Conservation (phyloP, 1,140 invertebrate species). For the Chironomus striatipennis region DNA sequence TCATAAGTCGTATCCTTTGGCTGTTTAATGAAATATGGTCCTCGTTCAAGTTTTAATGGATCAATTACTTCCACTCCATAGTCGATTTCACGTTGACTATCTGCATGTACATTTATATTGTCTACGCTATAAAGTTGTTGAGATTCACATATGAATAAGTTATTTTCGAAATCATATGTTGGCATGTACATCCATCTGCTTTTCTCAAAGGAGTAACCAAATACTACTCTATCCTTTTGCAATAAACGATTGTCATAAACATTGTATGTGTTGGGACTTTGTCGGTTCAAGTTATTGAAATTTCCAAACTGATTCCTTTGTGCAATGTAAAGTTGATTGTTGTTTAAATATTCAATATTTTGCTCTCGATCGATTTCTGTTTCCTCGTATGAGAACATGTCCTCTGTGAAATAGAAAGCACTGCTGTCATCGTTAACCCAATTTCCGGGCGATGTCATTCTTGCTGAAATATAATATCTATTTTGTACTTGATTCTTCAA, state of each 20-base stretch:
- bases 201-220: constrained; percentile 58
- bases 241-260: constrained; percentile 21
- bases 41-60: constrained; percentile 68
- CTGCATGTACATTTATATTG: constrained; percentile 41
- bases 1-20: constrained; percentile 77
- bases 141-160: constrained; percentile 85
- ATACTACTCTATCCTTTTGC: constrained; percentile 48
- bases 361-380: constrained; percentile 32
- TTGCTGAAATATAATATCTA: constrained; percentile 76
- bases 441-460: constrained; percentile 59
- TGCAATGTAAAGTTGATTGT: constrained; percentile 35
- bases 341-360: constrained; percentile 33
- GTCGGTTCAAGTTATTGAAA: neutral
- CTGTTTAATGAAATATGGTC: constrained; percentile 81
- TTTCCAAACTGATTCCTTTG: constrained; percentile 29
- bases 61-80: constrained; percentile 73
- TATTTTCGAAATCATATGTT: constrained; percentile 62
- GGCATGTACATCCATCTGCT: constrained; percentile 77
- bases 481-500: constrained; percentile 74
- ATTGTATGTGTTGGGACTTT: constrained; percentile 19
- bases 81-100: constrained; percentile 69
- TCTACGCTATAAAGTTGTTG: constrained; percentile 58
- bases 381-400: constrained; percentile 62
- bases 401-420: constrained; percentile 67
- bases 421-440: constrained; percentile 83